phyloP scores from a whole-genome alignment of 2,113 vertebrate genomes.

The Scophthalmus maximus region DNA sequence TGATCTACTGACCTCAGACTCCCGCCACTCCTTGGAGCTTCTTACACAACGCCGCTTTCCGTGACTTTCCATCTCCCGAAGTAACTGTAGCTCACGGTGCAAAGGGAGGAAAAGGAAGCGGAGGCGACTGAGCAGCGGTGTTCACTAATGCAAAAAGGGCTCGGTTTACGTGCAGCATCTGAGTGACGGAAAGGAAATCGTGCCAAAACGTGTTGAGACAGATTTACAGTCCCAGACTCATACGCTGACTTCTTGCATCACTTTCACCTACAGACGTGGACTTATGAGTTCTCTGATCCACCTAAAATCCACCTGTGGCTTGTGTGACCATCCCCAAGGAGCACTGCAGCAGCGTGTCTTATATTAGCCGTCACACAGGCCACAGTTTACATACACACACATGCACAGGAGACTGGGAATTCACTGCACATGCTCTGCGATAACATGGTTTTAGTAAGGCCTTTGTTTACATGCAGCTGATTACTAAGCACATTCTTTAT shows the following conservation, averaged over 20 bases:
- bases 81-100: slow-evolving; percentile 12
- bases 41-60: slow-evolving; percentile 60
- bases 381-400: slow-evolving; percentile 19
- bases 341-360: slow-evolving; percentile 25
- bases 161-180: slow-evolving; percentile 12
- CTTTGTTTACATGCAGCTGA: slow-evolving; percentile 13
- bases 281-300: slow-evolving; percentile 36
- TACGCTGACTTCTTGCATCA: slow-evolving; percentile 8
- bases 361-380: slow-evolving; percentile 20
- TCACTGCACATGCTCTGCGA: no score
- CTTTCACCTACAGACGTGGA: slow-evolving; percentile 43
- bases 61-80: slow-evolving; percentile 20
- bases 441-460: background rate
- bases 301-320: slow-evolving; percentile 48
- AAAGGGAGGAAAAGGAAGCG: slow-evolving; percentile 12
- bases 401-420: no score
- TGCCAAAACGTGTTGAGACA: slow-evolving; percentile 1
- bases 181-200: background rate
- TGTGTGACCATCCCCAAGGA: slow-evolving; percentile 36
- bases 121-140: background rate
- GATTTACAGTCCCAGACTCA: slow-evolving; percentile 22
- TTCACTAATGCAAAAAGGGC: background rate
- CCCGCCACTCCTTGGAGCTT: slow-evolving; percentile 62
- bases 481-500: slow-evolving; percentile 9
- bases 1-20: slow-evolving; percentile 68